Evolutionary conservation across 2,888 invertebrate species (phyloP), one percentile per base, ranked within the genome.

Genomic region (Neria commutata): DNA sequence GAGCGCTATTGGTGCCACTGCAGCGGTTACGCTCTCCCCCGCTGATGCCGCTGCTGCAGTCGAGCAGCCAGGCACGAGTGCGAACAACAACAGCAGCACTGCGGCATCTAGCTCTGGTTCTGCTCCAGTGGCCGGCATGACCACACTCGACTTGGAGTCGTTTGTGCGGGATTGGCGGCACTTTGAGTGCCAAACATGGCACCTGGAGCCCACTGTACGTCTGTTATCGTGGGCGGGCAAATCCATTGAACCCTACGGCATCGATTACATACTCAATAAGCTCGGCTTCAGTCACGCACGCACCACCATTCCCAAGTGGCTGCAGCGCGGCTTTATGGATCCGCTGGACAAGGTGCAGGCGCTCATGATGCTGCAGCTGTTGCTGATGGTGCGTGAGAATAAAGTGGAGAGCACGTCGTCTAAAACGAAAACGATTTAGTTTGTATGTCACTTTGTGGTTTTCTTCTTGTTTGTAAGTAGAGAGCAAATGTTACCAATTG

Each of bases 281-380:
- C 85, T 99, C 42, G 98, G 98, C 47, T 98, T 99, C 82, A 91
- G 94, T 60, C 98, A 99, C 83, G 98, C 98, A 11, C 87, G 98
- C 66, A 95, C 94, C 67, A 99, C 99, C 57, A 99, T 99, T 78
- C 99, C 99, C 58, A 99, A 99, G 84, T 99, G 98, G 96, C 88
- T 98, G 85, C 99, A 99, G 83, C 87, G 99, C 56, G 98, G 98
- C 14, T 92, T 97, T 72, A 94, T 99, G 89, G 99, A 99, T 84
- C 97, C 98, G 0, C 84, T 98, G 55, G 98, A 99, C 84, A 94
- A 94, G 80, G 87, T 98, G 59, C 86, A 95, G 61, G 91, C 95
- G 11, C 84, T 93, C 14, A 86, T 92, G 67, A 88, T 92, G 78
- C 83, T 90, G 67, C 85, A 89, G 67, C 88, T 93, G 80, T 86